Base-by-base conservation (phyloP, 2,797 vertebrate species). In the Bucorvus abyssinicus region DNA sequence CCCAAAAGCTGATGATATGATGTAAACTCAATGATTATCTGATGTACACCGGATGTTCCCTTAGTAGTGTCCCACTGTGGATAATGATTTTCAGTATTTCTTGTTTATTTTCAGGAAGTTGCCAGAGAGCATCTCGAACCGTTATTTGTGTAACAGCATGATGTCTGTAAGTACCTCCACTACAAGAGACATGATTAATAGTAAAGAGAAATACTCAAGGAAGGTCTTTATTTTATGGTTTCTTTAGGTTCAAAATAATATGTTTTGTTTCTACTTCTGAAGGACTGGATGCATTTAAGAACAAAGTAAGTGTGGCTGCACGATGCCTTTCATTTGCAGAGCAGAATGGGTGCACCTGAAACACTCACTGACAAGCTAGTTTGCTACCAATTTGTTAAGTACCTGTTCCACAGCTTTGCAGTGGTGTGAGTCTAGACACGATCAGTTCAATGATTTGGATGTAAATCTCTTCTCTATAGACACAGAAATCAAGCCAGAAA, bases 1-100 rank as follows among this genome's bases (percentile, higher is more conserved):
- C n/a, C n/a, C n/a, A n/a, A 82, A 84, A 60, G 2, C 12, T 69
- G 47, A 27, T 32, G 26, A 36, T 57, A 26, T 0, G 0, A 42
- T 55, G 18, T 40, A 61, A 84, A 64, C 80, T 61, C 34, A 85
- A 38, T 27, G 5, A 60, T 52, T 36, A 63, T 52, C 14, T 83
- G 34, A 57, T 24, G 19, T 52, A 52, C 7, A 42, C 17, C 34
- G 55, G 22, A 47, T 57, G 7, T 68, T 78, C 19, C 30, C 13
- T 60, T 45, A 61, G 34, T 14, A 55, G 5, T 14, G n/a, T 45
- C 32, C 7, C 6, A 38, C 9, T 18, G 29, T 45, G 24, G 32
- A 32, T 50, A 60, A 60, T 36, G 40, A 81, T 69, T 79, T 71
- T 84, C 26, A 45, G 21, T 14, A 29, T 27, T 30, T 19, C 5